A percentile compares a stretch with the other conserved stretches of the same genome.
phyloP scores from a whole-genome alignment of 2,113 vertebrate species.

The Coreoperca whiteheadi region DNA sequence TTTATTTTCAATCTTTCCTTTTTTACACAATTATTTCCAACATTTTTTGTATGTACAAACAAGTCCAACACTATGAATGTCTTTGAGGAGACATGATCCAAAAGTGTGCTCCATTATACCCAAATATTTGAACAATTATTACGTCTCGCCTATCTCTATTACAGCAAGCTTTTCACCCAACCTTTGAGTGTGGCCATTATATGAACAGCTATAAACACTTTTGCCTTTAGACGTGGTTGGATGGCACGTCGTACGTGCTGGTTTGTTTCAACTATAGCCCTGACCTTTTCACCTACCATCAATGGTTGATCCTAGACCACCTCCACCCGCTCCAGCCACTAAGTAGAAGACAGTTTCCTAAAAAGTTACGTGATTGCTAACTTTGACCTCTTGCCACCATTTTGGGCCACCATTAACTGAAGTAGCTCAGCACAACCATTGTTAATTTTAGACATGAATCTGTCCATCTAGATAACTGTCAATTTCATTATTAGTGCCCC shows the following conservation, averaged over 20 bases:
- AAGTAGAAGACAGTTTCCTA: background rate
- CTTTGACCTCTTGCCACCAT: slow-evolving; percentile 2
- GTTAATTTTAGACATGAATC: slow-evolving; percentile 6
- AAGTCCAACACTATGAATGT: too few relatives aligned
- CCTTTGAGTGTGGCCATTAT: background rate
- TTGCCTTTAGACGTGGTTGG: background rate
- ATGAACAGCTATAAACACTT: background rate
- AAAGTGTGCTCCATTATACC: too few relatives aligned
- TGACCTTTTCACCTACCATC: background rate
- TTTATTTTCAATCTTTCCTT: too few relatives aligned
- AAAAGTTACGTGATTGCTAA: background rate
- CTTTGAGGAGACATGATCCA: too few relatives aligned
- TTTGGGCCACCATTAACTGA: slow-evolving; percentile 10
- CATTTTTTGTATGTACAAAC: too few relatives aligned
- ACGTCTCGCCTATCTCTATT: too few relatives aligned
- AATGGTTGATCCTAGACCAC: background rate
- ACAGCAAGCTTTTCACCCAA: background rate
- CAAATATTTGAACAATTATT: too few relatives aligned
- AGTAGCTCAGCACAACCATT: background rate
- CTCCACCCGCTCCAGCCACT: background rate
- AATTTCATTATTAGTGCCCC: background rate
- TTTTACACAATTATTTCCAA: too few relatives aligned
- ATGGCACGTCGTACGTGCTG: background rate
- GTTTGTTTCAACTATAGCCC: background rate
- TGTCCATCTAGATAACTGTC: slow-evolving; percentile 1